phyloP scores from a whole-genome alignment of 1,140 invertebrate genomes.

The Bombus waltoni region DNA sequence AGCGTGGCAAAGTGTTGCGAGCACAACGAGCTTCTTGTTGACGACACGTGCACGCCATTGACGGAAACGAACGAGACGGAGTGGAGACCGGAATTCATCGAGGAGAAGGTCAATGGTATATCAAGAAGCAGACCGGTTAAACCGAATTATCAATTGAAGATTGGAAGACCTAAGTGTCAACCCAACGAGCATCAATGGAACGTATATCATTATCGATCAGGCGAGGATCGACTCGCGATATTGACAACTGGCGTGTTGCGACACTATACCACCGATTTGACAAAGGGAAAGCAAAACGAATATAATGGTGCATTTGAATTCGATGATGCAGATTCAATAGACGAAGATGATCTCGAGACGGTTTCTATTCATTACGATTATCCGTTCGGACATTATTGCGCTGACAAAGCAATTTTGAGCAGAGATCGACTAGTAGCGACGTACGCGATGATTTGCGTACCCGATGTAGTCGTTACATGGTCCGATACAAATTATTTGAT shows the following conservation, averaged over 20 bases:
- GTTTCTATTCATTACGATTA: constrained; percentile 87
- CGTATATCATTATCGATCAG: constrained; percentile 86
- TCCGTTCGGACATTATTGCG: constrained; percentile 88
- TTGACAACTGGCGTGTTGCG: constrained; percentile 87
- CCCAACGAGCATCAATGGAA: constrained; percentile 86
- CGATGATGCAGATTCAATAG: constrained; percentile 70
- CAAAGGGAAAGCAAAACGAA: constrained; percentile 47
- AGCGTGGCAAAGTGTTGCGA: constrained; percentile 88
- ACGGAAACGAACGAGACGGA: constrained; percentile 83
- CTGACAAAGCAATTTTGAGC: constrained; percentile 86
- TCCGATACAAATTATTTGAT: constrained; percentile 88
- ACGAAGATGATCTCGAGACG: constrained; percentile 74
- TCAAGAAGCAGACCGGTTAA: background rate
- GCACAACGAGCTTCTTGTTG: constrained; percentile 87
- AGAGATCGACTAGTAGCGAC: constrained; percentile 81
- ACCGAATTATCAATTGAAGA: constrained; percentile 75
- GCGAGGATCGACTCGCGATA: constrained; percentile 85
- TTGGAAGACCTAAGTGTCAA: constrained; percentile 88
- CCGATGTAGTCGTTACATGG: constrained; percentile 87
- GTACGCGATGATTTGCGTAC: constrained; percentile 90
- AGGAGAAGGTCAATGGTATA: constrained; percentile 53
- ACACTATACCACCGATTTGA: constrained; percentile 85
- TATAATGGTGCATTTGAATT: constrained; percentile 80
- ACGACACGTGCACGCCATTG: constrained; percentile 85
- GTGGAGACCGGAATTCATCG: constrained; percentile 77